Conservation (phyloP, 1,140 invertebrate species). For the Hyles euphorbiae region DNA sequence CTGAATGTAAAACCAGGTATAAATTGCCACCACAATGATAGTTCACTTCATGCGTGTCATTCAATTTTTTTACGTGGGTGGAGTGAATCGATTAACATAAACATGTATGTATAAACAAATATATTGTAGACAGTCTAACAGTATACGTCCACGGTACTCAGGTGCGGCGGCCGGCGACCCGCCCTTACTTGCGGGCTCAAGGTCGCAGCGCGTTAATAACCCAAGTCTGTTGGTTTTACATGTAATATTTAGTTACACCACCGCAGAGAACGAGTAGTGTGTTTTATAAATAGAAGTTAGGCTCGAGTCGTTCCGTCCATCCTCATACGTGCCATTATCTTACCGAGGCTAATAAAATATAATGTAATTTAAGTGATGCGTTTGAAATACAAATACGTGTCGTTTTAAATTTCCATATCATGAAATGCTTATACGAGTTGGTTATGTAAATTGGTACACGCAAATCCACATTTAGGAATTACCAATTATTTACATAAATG, state of each 20-base stretch:
- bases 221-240: constrained; percentile 47
- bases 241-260: constrained; percentile 60
- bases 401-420: too few relatives aligned
- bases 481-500: too few relatives aligned
- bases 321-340: constrained; percentile 60
- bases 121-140: too few relatives aligned
- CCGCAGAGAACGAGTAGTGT: constrained; percentile 43
- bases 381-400: background rate
- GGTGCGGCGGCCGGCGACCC: constrained; percentile 26
- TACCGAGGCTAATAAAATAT: constrained; percentile 60
- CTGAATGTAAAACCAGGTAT: too few relatives aligned
- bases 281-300: constrained; percentile 63
- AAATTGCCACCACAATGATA: too few relatives aligned
- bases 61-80: background rate
- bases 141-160: background rate
- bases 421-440: too few relatives aligned
- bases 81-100: constrained; percentile 6
- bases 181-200: constrained; percentile 34
- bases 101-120: background rate
- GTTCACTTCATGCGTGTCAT: too few relatives aligned
- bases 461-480: too few relatives aligned
- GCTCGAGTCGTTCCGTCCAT: constrained; percentile 46
- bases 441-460: too few relatives aligned
- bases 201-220: constrained; percentile 36
- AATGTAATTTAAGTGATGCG: background rate